Evolutionary conservation across 2,888 invertebrate genomes (phyloP).

Genomic region (Azorinus chamasolen): DNA sequence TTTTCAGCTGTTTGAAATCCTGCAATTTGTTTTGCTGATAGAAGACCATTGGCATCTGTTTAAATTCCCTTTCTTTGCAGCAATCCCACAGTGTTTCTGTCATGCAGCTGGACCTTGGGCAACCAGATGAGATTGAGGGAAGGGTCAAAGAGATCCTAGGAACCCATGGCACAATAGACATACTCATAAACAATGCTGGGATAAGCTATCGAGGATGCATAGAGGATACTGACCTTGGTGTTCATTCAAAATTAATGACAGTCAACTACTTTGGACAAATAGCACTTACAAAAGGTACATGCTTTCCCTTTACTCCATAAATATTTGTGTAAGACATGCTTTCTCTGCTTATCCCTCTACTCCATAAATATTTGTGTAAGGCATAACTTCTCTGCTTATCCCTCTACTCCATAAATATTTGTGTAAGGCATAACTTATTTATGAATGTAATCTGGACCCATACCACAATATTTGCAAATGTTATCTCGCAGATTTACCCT

Average conservation of each 20-base stretch:
- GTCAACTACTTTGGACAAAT: constrained; percentile 98
- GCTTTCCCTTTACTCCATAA: no score
- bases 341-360: no score
- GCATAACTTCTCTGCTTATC: no score
- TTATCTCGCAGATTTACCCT: no score
- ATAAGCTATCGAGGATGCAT: constrained; percentile 91
- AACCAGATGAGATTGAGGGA: constrained; percentile 89
- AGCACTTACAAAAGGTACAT: constrained; percentile 94
- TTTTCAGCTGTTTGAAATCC: no score
- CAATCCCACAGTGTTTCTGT: constrained; percentile 54
- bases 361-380: no score
- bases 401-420: no score
- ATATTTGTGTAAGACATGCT: no score
- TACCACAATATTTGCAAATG: no score
- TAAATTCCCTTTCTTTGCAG: not conserved
- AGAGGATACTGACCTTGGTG: constrained; percentile 91
- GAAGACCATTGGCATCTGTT: not conserved
- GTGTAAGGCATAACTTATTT: no score
- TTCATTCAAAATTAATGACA: constrained; percentile 95
- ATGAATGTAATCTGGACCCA: no score
- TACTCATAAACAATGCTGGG: constrained; percentile 97
- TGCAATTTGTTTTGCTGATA: no score
- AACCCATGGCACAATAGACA: constrained; percentile 90
- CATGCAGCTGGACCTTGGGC: constrained; percentile 90
- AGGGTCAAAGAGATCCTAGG: constrained; percentile 89